Conservation (phyloP, 2,797 vertebrate species). For the Gobionotothen gibberifrons region DNA sequence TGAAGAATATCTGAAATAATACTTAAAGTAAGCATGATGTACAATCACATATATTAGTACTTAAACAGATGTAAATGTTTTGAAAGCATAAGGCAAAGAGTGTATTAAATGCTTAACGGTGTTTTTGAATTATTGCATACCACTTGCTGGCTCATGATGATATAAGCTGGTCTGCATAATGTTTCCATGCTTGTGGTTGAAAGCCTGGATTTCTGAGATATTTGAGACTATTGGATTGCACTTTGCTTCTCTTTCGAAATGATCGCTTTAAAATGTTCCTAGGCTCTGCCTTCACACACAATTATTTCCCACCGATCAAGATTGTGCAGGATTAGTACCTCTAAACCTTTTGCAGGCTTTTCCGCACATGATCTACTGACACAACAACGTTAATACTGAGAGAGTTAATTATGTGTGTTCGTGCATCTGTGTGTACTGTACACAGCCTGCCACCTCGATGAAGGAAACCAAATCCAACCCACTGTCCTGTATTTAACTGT, state of each 20-base stretch:
- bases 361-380: constrained; percentile 17
- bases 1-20: background rate
- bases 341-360: constrained; percentile 59
- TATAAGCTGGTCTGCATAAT: constrained; percentile 32
- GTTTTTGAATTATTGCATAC: constrained; percentile 52
- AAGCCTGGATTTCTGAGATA: constrained; percentile 56
- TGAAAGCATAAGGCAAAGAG: constrained; percentile 5
- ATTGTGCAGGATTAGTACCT: constrained; percentile 47
- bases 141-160: constrained; percentile 40
- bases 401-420: background rate
- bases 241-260: constrained; percentile 38
- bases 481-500: constrained; percentile 38
- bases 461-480: constrained; percentile 33
- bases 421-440: constrained; percentile 3
- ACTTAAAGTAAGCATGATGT: background rate
- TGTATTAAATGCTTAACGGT: constrained; percentile 44
- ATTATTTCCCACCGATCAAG: constrained; percentile 41
- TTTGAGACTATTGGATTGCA: constrained; percentile 46
- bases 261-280: constrained; percentile 34
- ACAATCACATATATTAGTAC: background rate
- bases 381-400: constrained; percentile 25
- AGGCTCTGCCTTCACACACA: constrained; percentile 13
- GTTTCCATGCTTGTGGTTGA: constrained; percentile 61
- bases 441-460: constrained; percentile 7
- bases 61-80: constrained; percentile 11